These are phyloP conservation scores for Lethocerus indicus DNA, from an alignment of 1,140 invertebrate species.

Conservation along the genomic window DNA sequence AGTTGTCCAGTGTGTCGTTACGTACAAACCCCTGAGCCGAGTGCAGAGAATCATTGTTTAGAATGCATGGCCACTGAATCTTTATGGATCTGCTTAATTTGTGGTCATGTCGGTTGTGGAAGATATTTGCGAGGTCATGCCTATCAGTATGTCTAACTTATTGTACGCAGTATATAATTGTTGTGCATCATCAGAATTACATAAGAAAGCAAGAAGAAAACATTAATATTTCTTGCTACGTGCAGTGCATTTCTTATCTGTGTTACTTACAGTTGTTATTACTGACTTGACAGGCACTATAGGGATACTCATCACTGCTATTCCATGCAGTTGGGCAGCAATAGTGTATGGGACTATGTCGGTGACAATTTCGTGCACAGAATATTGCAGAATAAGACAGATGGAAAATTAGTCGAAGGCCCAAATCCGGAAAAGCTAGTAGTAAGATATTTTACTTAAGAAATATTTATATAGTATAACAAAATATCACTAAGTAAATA, in stretches of 20 bases:
- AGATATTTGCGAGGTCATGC: slow-evolving; percentile 58
- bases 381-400: slow-evolving; percentile 87
- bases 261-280: too few relatives aligned
- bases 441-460: too few relatives aligned
- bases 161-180: too few relatives aligned
- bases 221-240: too few relatives aligned
- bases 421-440: slow-evolving; percentile 27
- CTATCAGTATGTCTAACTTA: too few relatives aligned
- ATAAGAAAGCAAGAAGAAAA: too few relatives aligned
- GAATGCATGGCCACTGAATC: slow-evolving; percentile 64
- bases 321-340: slow-evolving; percentile 86
- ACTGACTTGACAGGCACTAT: too few relatives aligned
- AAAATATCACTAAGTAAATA: too few relatives aligned
- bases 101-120: slow-evolving; percentile 95
- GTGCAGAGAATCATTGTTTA: slow-evolving; percentile 65
- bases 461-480: too few relatives aligned
- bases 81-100: slow-evolving; percentile 97
- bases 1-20: slow-evolving; percentile 55
- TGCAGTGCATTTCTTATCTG: too few relatives aligned
- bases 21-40: slow-evolving; percentile 82
- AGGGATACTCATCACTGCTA: slow-evolving; percentile 91
- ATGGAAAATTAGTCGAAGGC: slow-evolving; percentile 88
- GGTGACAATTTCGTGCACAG: slow-evolving; percentile 95
- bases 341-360: slow-evolving; percentile 95
- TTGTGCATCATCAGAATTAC: too few relatives aligned